These are phyloP conservation scores for Seriola rivoliana DNA, from an alignment of 2,113 vertebrate species.

Conservation along the genomic window DNA sequence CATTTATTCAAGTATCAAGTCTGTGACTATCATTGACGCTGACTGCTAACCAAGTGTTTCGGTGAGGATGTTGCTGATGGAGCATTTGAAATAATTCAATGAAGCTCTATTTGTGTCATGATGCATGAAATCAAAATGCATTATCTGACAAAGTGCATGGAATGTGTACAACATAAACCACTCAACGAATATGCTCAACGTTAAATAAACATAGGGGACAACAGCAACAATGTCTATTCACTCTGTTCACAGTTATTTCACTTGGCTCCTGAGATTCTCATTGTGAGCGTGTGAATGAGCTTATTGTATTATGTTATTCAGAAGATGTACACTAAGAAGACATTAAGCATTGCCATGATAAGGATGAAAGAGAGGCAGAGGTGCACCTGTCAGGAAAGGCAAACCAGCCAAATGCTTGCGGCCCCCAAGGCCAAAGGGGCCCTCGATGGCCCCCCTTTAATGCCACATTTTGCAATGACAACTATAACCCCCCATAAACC, in stretches of 20 bases:
- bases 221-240: not conserved
- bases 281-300: slow-evolving; percentile 50
- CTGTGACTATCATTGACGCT: not conserved
- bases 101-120: not conserved
- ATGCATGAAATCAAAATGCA: slow-evolving; percentile 32
- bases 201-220: not conserved
- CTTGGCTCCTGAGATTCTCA: slow-evolving; percentile 13
- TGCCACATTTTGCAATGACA: too few relatives aligned
- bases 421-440: too few relatives aligned
- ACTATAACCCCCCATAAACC: too few relatives aligned
- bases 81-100: slow-evolving; percentile 16
- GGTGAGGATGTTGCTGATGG: not conserved
- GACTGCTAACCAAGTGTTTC: not conserved
- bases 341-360: not conserved
- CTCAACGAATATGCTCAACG: slow-evolving; percentile 5
- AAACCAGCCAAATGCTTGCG: too few relatives aligned
- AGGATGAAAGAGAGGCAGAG: not conserved
- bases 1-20: slow-evolving; percentile 1
- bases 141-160: slow-evolving; percentile 4
- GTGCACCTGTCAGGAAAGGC: too few relatives aligned
- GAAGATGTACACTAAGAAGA: slow-evolving; percentile 27
- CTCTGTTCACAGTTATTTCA: slow-evolving; percentile 20
- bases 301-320: slow-evolving; percentile 46
- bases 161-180: slow-evolving; percentile 1
- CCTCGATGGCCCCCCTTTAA: too few relatives aligned